Conservation (phyloP, 1,140 invertebrate species). For the Ctenoplectra terminalis region DNA sequence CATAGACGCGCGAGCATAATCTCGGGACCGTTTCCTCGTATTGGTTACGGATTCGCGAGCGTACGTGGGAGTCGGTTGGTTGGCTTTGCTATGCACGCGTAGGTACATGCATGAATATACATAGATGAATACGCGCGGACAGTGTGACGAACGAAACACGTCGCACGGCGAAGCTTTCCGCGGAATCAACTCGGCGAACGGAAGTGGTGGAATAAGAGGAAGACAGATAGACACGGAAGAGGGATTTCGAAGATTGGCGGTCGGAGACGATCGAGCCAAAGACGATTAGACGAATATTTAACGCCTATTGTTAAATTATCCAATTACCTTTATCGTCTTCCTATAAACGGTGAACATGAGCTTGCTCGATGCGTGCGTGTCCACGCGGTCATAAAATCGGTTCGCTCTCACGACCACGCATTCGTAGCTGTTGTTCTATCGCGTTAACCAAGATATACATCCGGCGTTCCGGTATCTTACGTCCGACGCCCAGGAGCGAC, state of each 20-base stretch:
- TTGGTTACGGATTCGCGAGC: slow-evolving; percentile 10
- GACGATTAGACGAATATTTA: slow-evolving; percentile 68
- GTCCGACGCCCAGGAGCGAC: slow-evolving; percentile 42
- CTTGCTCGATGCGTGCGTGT: background rate
- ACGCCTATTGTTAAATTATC: slow-evolving; percentile 74
- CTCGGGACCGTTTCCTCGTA: slow-evolving; percentile 8
- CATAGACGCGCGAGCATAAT: slow-evolving; percentile 52
- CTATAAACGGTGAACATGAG: too few species aligned
- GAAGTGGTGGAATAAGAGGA: background rate
- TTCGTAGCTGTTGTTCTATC: slow-evolving; percentile 19
- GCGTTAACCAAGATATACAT: slow-evolving; percentile 15
- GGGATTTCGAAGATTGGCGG: background rate
- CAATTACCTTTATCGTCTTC: slow-evolving; percentile 62
- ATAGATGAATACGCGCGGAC: background rate
- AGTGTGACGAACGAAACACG: slow-evolving; percentile 38
- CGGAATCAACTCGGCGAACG: too few species aligned
- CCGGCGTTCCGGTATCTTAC: slow-evolving; percentile 22
- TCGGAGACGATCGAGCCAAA: slow-evolving; percentile 48
- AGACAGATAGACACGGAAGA: too few species aligned
- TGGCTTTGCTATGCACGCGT: background rate
- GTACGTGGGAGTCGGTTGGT: slow-evolving; percentile 21
- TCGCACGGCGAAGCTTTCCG: slow-evolving; percentile 1
- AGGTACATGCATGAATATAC: background rate
- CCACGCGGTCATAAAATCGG: slow-evolving; percentile 1
- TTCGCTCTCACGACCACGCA: background rate